Base-by-base conservation (phyloP, 2,113 vertebrate genomes). In the Nanorana parkeri region DNA sequence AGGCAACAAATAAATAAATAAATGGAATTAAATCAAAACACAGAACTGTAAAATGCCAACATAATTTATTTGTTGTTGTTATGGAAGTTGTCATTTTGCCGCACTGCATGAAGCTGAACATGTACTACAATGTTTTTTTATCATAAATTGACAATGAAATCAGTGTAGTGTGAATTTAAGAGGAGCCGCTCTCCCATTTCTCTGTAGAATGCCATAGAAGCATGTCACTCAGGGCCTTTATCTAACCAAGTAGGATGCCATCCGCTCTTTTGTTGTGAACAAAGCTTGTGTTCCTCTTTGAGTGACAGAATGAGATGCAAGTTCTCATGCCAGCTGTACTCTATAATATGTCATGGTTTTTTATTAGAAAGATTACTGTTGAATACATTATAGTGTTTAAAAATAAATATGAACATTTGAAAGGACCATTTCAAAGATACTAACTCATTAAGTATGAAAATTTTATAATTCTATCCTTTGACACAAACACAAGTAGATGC, bases 91-190 rank as follows among this genome's bases (percentile, higher is more conserved):
- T 68, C 64, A 78, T 19, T 55, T 78, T 56, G 63, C 64, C 58
- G 21, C n/a, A 68, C 17, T 23, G 23, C 64, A 24, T 68, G 51
- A 51, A 78, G 52, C 51, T 41, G 77, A 68, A 78, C 51, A 67
- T 54, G 64, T 56, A 56, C 52, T 36, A 68, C 64, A 67, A 66
- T 68, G 64, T 36, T 36, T 56, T 68, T 68, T 68, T 68, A 56
- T 78, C 26, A 78, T 58, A 68, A 68, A 68, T 26, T 56, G n/a
- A 32, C 63, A 78, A 78, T 58, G 15, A 68, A 55, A 67, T 78
- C 77, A 78, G 26, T 78, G 77, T 78, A 55, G 64, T 78, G 65
- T 47, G 77, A 78, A 78, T 68, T 68, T n/a, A 68, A 36, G 47
- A 78, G 54, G 28, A 16, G 52, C n/a, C 4, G 26, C 28, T 55